phyloP scores from a whole-genome alignment of 2,797 vertebrate genomes.

The Agapornis canus region DNA sequence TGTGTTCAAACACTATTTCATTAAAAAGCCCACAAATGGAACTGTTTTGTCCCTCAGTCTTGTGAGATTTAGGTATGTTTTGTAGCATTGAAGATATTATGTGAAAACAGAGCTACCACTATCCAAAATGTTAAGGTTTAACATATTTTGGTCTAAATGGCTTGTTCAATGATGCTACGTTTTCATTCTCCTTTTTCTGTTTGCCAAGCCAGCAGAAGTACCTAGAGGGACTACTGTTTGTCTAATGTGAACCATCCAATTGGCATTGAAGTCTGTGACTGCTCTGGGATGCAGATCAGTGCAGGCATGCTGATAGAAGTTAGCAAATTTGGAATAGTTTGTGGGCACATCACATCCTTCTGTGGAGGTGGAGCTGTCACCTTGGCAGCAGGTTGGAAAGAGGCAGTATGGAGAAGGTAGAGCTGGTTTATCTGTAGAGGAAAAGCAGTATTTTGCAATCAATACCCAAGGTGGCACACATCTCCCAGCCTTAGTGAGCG shows the following conservation, averaged over 20 bases:
- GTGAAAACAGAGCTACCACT: not conserved
- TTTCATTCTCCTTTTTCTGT: not conserved
- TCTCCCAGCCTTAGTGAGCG: accelerated
- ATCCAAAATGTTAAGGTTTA: not conserved
- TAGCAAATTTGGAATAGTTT: not conserved
- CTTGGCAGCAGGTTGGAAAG: not conserved
- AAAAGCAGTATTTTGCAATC: not conserved
- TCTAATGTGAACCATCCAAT: not conserved
- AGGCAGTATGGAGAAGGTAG: not conserved
- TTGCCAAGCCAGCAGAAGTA: not conserved
- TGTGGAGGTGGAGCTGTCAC: not conserved
- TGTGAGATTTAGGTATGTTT: not conserved
- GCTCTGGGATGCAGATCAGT: not conserved
- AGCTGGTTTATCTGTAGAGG: not conserved
- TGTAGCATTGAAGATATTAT: not conserved
- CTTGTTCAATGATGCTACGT: accelerated
- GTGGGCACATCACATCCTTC: accelerated
- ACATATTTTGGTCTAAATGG: not conserved
- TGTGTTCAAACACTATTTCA: not conserved
- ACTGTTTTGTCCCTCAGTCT: not conserved
- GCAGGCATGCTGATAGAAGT: not conserved
- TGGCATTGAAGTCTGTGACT: not conserved
- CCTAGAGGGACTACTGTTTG: not conserved
- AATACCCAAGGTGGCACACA: accelerated
- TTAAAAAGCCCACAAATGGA: not conserved